Evolutionary conservation across 2,888 invertebrate species (phyloP), one percentile per base, ranked within the genome.

Genomic region (Barypeithes pellucidus): DNA sequence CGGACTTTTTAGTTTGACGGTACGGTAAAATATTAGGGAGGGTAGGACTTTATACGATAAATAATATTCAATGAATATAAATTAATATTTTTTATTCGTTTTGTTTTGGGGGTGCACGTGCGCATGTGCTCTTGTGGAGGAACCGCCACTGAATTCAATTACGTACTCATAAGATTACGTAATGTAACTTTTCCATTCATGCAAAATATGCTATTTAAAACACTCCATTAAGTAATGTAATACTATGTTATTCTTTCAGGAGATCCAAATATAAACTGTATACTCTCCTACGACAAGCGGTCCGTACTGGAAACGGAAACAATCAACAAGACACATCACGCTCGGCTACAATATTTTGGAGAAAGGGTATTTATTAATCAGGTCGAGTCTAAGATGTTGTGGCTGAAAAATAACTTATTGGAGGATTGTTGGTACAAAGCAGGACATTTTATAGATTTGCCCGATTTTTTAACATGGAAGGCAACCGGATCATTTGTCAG

Each of bases 391-490:
- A 98, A 98, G 87, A 84, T 98, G 14, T 85, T 97, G 33, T 98
- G 98, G 98, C 84, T 98, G 0, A 97, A 97, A 85, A 90, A 89
- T 79, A 89, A 93, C 86, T 83, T 94, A 11, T 81, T 79, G 5
- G 85, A 89, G 0, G 82, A 87, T 1, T 90, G 90, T 78, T 97
- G 95, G 94, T 78, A 87, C 0, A 89, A 90, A 71, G 91, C 90
- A 59, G 91, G 91, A 62, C 89, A 92, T 73, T 93, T 95, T 80
- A 95, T 98, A 85, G 98, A 98, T 85, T 88, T 98, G 57, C 95
- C 97, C 0, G 98, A 98, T 86, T 98, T 93, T 84, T 87, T 98
- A 3, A 96, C 97, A 0, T 97, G 95, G 95, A 95, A 91, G 86
- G 94, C 96, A 0, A 96, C 97, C 4, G 92, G 91, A 18, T 89